These are phyloP conservation scores for Psittacara wagleri DNA, from an alignment of 2,113 vertebrate species.

Conservation along the genomic window DNA sequence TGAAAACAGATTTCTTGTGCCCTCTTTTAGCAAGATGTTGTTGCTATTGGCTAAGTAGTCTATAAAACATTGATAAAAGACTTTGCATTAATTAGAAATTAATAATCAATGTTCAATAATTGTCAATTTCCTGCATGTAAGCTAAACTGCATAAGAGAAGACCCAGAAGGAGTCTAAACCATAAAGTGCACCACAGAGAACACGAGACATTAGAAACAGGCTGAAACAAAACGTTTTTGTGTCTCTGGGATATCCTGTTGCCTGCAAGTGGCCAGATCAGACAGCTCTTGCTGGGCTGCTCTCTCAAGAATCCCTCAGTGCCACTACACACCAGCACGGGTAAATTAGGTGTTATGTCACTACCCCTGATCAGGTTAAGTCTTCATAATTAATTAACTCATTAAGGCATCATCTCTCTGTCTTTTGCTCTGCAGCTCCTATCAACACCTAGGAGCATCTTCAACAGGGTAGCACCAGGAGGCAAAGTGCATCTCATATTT, in stretches of 20 bases:
- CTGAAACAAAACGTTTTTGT: background rate
- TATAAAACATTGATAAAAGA: background rate
- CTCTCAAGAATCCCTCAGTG: background rate
- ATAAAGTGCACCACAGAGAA: background rate
- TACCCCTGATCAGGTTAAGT: background rate
- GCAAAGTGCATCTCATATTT: background rate
- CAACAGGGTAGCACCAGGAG: background rate
- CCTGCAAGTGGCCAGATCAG: background rate
- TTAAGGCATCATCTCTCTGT: background rate
- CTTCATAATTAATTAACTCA: background rate
- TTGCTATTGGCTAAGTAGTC: background rate
- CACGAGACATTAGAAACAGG: background rate
- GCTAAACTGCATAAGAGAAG: background rate
- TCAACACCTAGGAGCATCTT: background rate
- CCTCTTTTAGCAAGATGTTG: background rate
- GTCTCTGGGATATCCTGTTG: background rate
- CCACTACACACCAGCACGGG: background rate
- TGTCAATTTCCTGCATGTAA: background rate
- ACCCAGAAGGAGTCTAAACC: background rate
- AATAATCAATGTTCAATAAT: background rate
- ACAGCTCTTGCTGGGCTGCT: background rate
- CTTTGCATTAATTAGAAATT: background rate
- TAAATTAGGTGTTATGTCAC: background rate
- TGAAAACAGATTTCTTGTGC: background rate
- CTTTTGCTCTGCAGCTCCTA: background rate